phyloP scores from a whole-genome alignment of 1,140 invertebrate genomes.

The Caenorhabditis briggsae region DNA sequence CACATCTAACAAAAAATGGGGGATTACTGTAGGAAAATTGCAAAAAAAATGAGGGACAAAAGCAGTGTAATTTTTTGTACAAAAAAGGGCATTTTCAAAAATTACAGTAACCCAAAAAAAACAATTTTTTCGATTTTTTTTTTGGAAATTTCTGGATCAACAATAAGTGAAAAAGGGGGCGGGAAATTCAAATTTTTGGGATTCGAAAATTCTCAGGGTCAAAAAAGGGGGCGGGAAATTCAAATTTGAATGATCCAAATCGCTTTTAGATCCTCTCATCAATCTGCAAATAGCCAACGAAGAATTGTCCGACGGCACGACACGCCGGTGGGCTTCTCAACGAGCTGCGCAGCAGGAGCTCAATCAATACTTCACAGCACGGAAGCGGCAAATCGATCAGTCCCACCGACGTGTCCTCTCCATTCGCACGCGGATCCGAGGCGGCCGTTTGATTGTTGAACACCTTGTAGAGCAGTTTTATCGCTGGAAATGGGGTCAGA shows the following conservation, averaged over 20 bases:
- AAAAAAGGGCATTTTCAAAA: too few relatives aligned
- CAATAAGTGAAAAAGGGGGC: too few relatives aligned
- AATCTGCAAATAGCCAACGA: slow-evolving; percentile 63
- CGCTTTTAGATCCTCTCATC: not conserved
- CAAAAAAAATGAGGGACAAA: not conserved
- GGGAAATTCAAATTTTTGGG: too few relatives aligned
- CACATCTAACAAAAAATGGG: too few relatives aligned
- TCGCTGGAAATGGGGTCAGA: slow-evolving; percentile 67
- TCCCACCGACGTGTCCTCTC: slow-evolving; percentile 72
- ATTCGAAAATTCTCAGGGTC: too few relatives aligned
- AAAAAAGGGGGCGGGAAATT: too few relatives aligned
- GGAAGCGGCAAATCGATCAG: slow-evolving; percentile 69
- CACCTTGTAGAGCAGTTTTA: slow-evolving; percentile 73
- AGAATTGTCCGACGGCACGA: slow-evolving; percentile 73
- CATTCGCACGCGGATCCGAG: slow-evolving; percentile 73
- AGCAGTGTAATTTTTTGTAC: not conserved
- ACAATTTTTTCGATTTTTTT: too few relatives aligned
- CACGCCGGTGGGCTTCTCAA: slow-evolving; percentile 66
- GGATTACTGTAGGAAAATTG: too few relatives aligned
- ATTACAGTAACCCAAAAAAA: too few relatives aligned
- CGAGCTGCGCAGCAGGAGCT: slow-evolving; percentile 68
- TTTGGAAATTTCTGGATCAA: too few relatives aligned
- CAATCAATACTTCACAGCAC: slow-evolving; percentile 65
- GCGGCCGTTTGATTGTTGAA: slow-evolving; percentile 67
- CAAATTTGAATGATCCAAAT: too few relatives aligned